These are phyloP conservation scores for Drosophila guanche DNA, from an alignment of 1,140 invertebrate species.

Conservation along the genomic window DNA sequence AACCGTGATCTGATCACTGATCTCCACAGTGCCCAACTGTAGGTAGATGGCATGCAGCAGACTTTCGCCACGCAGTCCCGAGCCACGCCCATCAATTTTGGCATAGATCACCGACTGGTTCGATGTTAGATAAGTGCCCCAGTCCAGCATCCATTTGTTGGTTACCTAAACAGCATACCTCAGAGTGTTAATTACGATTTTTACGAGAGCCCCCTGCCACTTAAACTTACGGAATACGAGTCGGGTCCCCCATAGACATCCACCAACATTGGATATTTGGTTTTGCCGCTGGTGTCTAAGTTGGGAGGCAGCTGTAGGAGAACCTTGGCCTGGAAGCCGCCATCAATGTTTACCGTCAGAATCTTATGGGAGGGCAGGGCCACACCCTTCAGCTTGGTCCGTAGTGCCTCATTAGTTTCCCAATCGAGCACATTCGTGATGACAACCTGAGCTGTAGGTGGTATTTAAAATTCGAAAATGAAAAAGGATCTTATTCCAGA, in stretches of 20 bases:
- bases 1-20: conserved; percentile 90
- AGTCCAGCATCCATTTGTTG: conserved; percentile 90
- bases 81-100: conserved; percentile 94
- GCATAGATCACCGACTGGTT: conserved; percentile 94
- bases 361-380: conserved; percentile 67
- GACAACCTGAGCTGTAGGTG: conserved; percentile 57
- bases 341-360: conserved; percentile 67
- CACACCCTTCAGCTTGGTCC: conserved; percentile 49
- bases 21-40: conserved; percentile 93
- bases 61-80: conserved; percentile 92
- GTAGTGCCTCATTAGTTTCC: conserved; percentile 68
- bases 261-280: conserved; percentile 92
- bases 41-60: conserved; percentile 93
- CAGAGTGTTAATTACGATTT: background rate
- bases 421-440: conserved; percentile 69
- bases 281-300: conserved; percentile 87
- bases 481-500: background rate
- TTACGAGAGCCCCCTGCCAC: no score
- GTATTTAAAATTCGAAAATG: background rate
- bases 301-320: conserved; percentile 90
- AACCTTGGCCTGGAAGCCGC: conserved; percentile 77
- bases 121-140: conserved; percentile 92
- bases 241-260: conserved; percentile 96
- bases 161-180: conserved; percentile 48
- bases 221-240: conserved; percentile 88